Evolutionary conservation across 2,113 vertebrate genomes (phyloP).

Genomic region (Lota lota): DNA sequence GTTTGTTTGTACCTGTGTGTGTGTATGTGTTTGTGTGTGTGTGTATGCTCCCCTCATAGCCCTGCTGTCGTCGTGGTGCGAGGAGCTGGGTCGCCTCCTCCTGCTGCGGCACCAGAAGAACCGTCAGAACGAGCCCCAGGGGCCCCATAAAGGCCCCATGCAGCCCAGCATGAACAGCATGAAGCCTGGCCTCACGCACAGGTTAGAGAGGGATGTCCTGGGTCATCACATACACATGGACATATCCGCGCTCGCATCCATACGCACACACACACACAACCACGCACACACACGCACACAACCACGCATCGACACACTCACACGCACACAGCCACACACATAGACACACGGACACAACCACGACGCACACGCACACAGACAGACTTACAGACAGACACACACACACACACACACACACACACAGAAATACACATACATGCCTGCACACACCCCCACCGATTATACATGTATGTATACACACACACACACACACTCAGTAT

Average conservation of each 20-base stretch:
- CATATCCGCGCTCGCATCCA: too few relatives aligned
- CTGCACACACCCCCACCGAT: too few relatives aligned
- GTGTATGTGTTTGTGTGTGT: conserved; percentile 40
- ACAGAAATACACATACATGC: too few relatives aligned
- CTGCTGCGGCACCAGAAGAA: conserved; percentile 99
- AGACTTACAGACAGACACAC: too few relatives aligned
- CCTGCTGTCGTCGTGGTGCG: conserved; percentile 97
- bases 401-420: too few relatives aligned
- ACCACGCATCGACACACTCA: too few relatives aligned
- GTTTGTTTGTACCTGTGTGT: conserved; percentile 7
- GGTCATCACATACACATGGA: not conserved
- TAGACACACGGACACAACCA: too few relatives aligned
- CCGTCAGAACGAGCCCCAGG: conserved; percentile 93
- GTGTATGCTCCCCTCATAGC: conserved; percentile 71
- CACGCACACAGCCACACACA: too few relatives aligned
- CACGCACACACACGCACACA: too few relatives aligned
- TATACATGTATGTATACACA: too few relatives aligned
- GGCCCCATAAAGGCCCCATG: conserved; percentile 87
- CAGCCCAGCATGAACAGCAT: conserved; percentile 98
- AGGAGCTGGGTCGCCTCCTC: conserved; percentile 95
- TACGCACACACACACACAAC: too few relatives aligned
- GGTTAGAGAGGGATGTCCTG: conserved; percentile 74
- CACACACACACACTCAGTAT: not conserved
- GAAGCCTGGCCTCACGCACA: conserved; percentile 97
- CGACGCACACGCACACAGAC: too few relatives aligned